These are phyloP conservation scores for Eulithis testata DNA, from an alignment of 2,888 invertebrate genomes.

Conservation along the genomic window DNA sequence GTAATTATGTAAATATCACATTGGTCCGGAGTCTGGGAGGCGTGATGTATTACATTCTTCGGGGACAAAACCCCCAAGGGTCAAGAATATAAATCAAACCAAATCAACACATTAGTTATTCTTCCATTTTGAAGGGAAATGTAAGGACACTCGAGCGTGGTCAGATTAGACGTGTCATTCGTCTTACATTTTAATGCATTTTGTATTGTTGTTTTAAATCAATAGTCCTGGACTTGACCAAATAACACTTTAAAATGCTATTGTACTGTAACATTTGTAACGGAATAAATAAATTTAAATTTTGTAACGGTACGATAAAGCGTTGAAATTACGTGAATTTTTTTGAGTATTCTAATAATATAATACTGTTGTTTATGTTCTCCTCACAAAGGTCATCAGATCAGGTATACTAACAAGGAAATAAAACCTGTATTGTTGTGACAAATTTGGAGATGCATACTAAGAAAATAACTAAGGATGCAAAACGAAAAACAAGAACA, in stretches of 20 bases:
- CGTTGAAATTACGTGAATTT: too few relatives aligned
- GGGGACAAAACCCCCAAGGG: slow-evolving; percentile 51
- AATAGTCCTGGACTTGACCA: slow-evolving; percentile 39
- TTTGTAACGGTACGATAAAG: too few relatives aligned
- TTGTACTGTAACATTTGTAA: slow-evolving; percentile 24
- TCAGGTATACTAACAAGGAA: too few relatives aligned
- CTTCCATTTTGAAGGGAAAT: slow-evolving; percentile 55
- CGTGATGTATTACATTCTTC: slow-evolving; percentile 50
- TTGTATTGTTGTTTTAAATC: slow-evolving; percentile 48
- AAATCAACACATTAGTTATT: slow-evolving; percentile 68
- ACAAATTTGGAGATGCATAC: too few relatives aligned
- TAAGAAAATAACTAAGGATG: too few relatives aligned
- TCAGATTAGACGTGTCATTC: slow-evolving; percentile 73
- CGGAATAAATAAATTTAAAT: slow-evolving; percentile 20
- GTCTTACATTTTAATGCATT: slow-evolving; percentile 65
- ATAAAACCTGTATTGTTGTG: too few relatives aligned
- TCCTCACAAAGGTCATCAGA: too few relatives aligned
- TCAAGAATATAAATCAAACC: slow-evolving; percentile 64
- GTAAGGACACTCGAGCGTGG: slow-evolving; percentile 69
- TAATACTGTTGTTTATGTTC: too few relatives aligned
- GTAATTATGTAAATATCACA: slow-evolving; percentile 70
- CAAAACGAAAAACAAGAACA: too few relatives aligned
- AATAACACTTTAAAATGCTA: slow-evolving; percentile 22
- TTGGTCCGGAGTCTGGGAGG: slow-evolving; percentile 40
- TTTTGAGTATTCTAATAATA: too few relatives aligned